phyloP scores from a whole-genome alignment of 2,113 vertebrate genomes.

The Labeo catla region DNA sequence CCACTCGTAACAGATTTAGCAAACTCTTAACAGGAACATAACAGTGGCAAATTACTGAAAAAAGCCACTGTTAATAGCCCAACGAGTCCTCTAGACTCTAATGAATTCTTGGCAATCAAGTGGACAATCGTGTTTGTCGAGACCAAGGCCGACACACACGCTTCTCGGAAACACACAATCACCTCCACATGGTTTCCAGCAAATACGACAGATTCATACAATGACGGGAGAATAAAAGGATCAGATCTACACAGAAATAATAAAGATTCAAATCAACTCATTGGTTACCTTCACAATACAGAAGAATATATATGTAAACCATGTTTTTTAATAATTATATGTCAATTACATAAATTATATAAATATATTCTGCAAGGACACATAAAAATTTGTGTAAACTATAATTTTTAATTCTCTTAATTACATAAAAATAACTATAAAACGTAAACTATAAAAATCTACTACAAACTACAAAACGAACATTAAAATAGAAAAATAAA shows the following conservation, averaged over 20 bases:
- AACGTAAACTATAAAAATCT: too few species aligned
- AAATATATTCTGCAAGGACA: too few species aligned
- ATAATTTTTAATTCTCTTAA: too few species aligned
- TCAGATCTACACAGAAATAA: background rate
- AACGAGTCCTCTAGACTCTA: slow-evolving; percentile 9
- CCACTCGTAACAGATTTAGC: slow-evolving; percentile 31
- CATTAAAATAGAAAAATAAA: too few species aligned
- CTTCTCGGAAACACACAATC: slow-evolving; percentile 19
- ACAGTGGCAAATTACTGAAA: slow-evolving; percentile 29
- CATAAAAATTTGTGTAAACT: too few species aligned
- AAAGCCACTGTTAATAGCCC: slow-evolving; percentile 30
- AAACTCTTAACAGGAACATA: slow-evolving; percentile 34
- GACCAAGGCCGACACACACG: background rate
- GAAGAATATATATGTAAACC: background rate
- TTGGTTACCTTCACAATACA: background rate
- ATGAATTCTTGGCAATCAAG: slow-evolving; percentile 42
- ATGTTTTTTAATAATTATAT: too few species aligned
- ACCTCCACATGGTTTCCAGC: slow-evolving; percentile 8
- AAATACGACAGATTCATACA: background rate
- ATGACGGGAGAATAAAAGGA: background rate
- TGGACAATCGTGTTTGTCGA: slow-evolving; percentile 14
- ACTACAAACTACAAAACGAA: too few species aligned
- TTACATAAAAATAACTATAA: too few species aligned
- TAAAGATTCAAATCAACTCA: background rate
- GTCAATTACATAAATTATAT: too few species aligned